A percentile compares a stretch with the other conserved stretches of the same genome.
These are phyloP conservation scores for Ypsolopha scabrella DNA, from an alignment of 2,888 invertebrate genomes.

Conservation along the genomic window DNA sequence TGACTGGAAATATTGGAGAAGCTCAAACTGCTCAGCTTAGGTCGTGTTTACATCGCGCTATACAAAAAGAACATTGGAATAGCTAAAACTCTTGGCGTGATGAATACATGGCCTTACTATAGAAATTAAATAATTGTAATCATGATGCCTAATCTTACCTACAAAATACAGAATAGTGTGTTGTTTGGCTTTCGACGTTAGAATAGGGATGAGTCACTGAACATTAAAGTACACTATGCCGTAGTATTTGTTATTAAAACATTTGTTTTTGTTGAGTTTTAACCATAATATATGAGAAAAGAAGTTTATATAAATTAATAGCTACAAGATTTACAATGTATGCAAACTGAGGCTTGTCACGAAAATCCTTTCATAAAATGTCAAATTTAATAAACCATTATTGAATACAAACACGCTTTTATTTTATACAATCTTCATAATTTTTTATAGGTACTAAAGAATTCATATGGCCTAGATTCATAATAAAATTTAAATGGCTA, in stretches of 20 bases:
- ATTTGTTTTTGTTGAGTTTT: conserved; percentile 67
- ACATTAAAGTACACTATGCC: conserved; percentile 38
- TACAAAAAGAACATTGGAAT: too few species aligned
- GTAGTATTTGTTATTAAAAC: conserved; percentile 30
- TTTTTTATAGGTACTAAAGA: too few species aligned
- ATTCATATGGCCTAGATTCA: too few species aligned
- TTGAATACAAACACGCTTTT: conserved; percentile 19
- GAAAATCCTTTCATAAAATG: conserved; percentile 62
- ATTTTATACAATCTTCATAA: neutral
- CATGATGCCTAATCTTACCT: conserved; percentile 23
- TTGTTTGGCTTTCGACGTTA: conserved; percentile 66
- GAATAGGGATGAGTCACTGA: conserved; percentile 51
- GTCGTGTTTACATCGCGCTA: too few species aligned
- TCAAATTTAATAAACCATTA: conserved; percentile 68
- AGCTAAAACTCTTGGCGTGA: too few species aligned
- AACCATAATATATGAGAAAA: conserved; percentile 55
- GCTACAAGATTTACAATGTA: conserved; percentile 62
- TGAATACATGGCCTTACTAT: too few species aligned
- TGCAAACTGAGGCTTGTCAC: conserved; percentile 67
- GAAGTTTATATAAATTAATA: conserved; percentile 58
- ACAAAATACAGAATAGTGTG: conserved; percentile 36
- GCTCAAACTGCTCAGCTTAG: too few species aligned
- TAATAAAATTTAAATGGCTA: neutral
- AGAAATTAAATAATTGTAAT: conserved; percentile 15
- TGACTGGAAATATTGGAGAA: too few species aligned